Base-by-base conservation (phyloP, 2,113 vertebrate genomes). In the Gobio gobio region DNA sequence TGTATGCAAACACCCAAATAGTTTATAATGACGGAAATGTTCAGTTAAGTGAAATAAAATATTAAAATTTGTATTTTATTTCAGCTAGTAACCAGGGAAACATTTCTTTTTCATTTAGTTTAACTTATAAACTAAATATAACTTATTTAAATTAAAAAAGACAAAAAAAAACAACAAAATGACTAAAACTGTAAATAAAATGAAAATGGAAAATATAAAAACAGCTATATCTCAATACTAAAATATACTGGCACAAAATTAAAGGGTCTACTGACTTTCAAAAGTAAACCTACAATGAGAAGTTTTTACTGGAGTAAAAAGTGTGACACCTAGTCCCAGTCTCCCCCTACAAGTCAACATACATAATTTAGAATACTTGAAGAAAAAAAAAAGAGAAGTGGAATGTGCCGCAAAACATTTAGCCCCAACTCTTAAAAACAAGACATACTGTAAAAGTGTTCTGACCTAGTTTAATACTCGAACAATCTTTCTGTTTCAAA, bases 381-480 rank as follows among this genome's bases (percentile, higher is more conserved):
- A 10, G 45, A 4, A 16, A 9, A 10, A 22, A 40, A 40, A 22
- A 40, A 8, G 2, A n/a, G 40, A 7, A 6, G 40, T 40, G 40
- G 22, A n/a, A 59, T 26, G 10, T 45, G 70, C 40, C 0, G 5
- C 22, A 24, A 73, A 47, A 73, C 40, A 73, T 73, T 22, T 70
- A 24, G 2, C 12, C n/a, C n/a, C 45, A 73, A 16, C 45, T 73
- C 43, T 47, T 73, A 74, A 74, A 74, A 47, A 26, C 12, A 73
- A 24, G 22, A 47, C 64, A 74, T 75, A 26, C 26, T 56, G 49
- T 61, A 78, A 18, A 43, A 80, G 9, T 22, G 26, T 47, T 49
- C 24, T 79, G 59, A 80, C 59, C 78, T 66, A 49, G 40, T 81
- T 81, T 45, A 66, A 51, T 81, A 43, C 24, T 49, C 24, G 12